Conservation (phyloP, 2,113 vertebrate species). For the Xenopus laevis region DNA sequence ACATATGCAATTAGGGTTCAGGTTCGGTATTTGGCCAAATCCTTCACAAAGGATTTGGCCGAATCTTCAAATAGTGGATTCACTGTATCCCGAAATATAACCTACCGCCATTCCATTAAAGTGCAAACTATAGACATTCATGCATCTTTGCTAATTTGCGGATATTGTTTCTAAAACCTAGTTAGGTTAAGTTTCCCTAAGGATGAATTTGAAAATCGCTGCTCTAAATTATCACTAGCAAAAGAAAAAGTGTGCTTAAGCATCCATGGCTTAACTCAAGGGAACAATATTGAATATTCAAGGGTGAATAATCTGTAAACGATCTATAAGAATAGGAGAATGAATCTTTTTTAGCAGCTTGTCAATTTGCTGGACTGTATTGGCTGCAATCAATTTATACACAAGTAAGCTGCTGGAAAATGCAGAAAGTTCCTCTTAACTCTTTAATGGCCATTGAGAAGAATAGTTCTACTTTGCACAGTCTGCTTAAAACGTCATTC, state of each 20-base stretch:
- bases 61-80: no score
- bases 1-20: no score
- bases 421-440: neutral
- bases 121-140: neutral
- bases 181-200: constrained; percentile 4
- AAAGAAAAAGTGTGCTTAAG: constrained; percentile 8
- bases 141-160: constrained; percentile 1
- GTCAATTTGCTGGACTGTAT: constrained; percentile 18
- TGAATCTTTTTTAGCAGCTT: constrained; percentile 20
- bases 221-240: constrained; percentile 9
- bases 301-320: constrained; percentile 22
- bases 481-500: neutral
- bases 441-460: neutral
- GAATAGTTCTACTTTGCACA: no score
- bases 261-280: constrained; percentile 11
- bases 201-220: constrained; percentile 14
- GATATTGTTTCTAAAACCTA: constrained; percentile 10
- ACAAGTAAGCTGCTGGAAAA: neutral
- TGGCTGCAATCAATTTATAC: constrained; percentile 10
- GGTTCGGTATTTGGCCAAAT: no score
- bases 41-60: no score
- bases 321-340: constrained; percentile 13
- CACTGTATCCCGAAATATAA: no score
- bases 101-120: neutral
- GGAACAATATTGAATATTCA: constrained; percentile 20